A percentile compares a stretch with the other conserved stretches of the same genome.
Evolutionary conservation across 2,797 vertebrate genomes (phyloP).

Genomic region (Phataginus tricuspis): DNA sequence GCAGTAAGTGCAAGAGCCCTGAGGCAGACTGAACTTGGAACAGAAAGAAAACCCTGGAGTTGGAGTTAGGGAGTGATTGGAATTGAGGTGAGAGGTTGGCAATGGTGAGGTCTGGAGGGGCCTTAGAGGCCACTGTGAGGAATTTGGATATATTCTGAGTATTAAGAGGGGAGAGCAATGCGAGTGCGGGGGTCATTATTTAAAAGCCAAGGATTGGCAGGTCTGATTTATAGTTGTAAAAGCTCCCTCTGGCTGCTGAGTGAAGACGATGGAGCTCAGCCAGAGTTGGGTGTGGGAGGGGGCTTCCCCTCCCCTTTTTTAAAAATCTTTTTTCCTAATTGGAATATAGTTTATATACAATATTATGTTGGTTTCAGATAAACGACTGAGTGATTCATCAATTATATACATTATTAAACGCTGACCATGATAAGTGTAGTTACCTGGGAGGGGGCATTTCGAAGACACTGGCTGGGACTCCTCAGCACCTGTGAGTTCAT

Average conservation of each 20-base stretch:
- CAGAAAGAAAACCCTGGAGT: not conserved
- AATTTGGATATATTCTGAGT: not conserved
- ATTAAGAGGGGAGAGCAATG: not conserved
- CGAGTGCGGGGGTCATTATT: not conserved
- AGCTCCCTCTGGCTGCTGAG: slow-evolving; percentile 23
- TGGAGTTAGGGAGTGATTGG: not conserved
- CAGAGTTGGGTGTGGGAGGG: not conserved
- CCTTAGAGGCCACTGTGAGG: not conserved
- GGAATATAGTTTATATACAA: too few relatives aligned
- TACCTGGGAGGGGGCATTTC: not conserved
- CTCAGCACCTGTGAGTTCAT: not conserved
- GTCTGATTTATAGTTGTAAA: slow-evolving; percentile 22
- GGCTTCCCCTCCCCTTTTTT: too few relatives aligned
- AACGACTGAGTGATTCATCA: too few relatives aligned
- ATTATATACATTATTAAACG: too few relatives aligned
- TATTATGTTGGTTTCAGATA: too few relatives aligned
- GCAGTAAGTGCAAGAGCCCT: not conserved
- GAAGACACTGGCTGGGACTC: not conserved
- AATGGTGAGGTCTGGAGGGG: not conserved
- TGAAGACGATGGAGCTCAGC: not conserved
- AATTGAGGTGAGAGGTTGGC: not conserved
- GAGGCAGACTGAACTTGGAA: not conserved
- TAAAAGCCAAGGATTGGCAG: not conserved
- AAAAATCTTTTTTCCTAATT: too few relatives aligned
- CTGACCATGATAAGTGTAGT: too few relatives aligned